phyloP scores from a whole-genome alignment of 2,113 vertebrate species.

The Seriola dumerili region DNA sequence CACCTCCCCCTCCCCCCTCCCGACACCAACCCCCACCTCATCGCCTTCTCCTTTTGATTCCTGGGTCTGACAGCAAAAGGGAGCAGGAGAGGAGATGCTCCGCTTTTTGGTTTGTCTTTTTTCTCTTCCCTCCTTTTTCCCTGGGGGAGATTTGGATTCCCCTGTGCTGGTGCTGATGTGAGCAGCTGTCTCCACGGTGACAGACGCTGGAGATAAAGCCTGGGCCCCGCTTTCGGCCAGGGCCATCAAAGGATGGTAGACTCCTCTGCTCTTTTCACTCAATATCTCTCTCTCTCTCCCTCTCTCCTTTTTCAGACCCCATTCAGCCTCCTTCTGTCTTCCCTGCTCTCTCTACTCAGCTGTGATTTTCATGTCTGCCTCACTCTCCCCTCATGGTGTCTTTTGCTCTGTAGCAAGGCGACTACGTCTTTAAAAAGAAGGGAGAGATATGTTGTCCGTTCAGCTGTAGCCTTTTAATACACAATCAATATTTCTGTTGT shows the following conservation, averaged over 20 bases:
- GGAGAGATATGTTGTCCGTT: slow-evolving; percentile 32
- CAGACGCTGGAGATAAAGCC: slow-evolving; percentile 79
- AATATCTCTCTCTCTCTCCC: slow-evolving; percentile 33
- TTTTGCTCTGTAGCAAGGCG: slow-evolving; percentile 16
- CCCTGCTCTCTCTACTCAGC: slow-evolving; percentile 28
- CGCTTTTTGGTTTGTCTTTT: slow-evolving; percentile 50
- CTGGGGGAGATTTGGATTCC: slow-evolving; percentile 61
- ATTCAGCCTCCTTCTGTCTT: slow-evolving; percentile 38
- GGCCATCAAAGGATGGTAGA: slow-evolving; percentile 75
- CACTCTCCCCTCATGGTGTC: slow-evolving; percentile 18
- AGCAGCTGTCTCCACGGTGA: slow-evolving; percentile 83
- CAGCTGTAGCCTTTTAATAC: slow-evolving; percentile 52
- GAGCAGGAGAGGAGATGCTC: slow-evolving; percentile 51
- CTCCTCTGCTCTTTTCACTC: slow-evolving; percentile 63
- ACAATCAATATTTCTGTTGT: slow-evolving; percentile 57
- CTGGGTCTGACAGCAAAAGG: slow-evolving; percentile 44
- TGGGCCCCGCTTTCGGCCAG: slow-evolving; percentile 38
- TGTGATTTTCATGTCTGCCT: slow-evolving; percentile 41
- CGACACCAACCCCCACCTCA: neutral
- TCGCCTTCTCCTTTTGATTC: slow-evolving; percentile 40
- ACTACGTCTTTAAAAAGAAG: slow-evolving; percentile 6
- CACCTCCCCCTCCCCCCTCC: neutral
- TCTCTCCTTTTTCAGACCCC: neutral
- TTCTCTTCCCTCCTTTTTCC: slow-evolving; percentile 27
- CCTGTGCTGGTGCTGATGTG: slow-evolving; percentile 79